Percentiles rank a stretch among this genome's conserved stretches.
These are phyloP conservation scores for Panorpa germanica DNA, from an alignment of 2,888 invertebrate genomes.

Conservation along the genomic window DNA sequence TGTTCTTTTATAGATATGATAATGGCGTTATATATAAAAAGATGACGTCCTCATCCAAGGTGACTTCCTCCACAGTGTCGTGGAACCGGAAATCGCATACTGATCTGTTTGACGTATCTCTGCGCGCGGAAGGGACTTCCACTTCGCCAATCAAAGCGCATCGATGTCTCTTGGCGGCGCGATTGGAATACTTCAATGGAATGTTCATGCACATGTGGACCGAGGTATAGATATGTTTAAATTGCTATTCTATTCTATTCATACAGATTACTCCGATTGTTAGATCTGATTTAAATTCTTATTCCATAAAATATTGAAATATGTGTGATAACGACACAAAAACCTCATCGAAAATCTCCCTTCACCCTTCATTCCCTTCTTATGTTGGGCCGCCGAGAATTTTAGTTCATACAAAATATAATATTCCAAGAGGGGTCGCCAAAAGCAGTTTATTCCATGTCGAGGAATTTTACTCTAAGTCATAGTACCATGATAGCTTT, in stretches of 20 bases:
- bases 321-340: constrained; percentile 19
- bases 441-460: too few relatives aligned
- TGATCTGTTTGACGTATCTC: constrained; percentile 39
- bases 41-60: constrained; percentile 16
- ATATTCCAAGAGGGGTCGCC: too few relatives aligned
- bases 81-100: constrained; percentile 29
- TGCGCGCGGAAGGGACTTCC: constrained; percentile 28
- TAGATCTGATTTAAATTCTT: constrained; percentile 2
- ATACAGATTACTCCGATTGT: constrained; percentile 1
- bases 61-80: constrained; percentile 17
- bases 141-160: constrained; percentile 55
- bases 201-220: constrained; percentile 70
- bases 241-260: neutral
- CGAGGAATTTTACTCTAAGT: too few relatives aligned
- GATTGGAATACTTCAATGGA: constrained; percentile 70
- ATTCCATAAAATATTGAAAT: constrained; percentile 18
- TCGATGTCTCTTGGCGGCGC: constrained; percentile 59
- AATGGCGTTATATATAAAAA: too few relatives aligned
- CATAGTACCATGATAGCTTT: neutral
- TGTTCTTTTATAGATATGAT: too few relatives aligned
- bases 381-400: too few relatives aligned
- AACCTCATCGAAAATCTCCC: too few relatives aligned
- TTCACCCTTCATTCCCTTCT: too few relatives aligned
- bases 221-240: constrained; percentile 29
- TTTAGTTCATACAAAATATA: too few relatives aligned